Evolutionary conservation across 2,797 vertebrate species (phyloP), one percentile per base, ranked within the genome.

Genomic region (Myoxocephalus aenaeus): DNA sequence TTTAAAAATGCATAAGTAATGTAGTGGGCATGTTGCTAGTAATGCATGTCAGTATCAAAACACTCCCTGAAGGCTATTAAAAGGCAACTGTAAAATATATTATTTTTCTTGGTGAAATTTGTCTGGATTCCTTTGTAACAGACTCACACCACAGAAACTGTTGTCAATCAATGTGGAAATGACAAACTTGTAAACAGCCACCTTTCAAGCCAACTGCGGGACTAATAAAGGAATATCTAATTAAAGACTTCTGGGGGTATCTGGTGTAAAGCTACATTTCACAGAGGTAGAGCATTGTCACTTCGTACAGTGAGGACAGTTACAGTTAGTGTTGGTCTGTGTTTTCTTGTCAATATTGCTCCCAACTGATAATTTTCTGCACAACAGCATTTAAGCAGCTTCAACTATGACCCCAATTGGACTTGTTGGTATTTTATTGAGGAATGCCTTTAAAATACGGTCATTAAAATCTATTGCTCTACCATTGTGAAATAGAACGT

Each of bases 201-300:
- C 29, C 20, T 12, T 42, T 65, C 2, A 38, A 63, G 58, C 17
- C 32, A 32, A 32, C 2, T 32, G 32, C 32, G 32, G 32, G 32
- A 32, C 3, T 32, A 32, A 32, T 32, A 4, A 32, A 4, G 32
- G 32, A 32, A 32, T 32, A 32, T 32, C 32, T 15, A 22, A 66
- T 70, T 57, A 10, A 42, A 38, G 34, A 32, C 5, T 50, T 54
- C 64, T 54, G 40, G n/a, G 18, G 20, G 50, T 32, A 13, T 14
- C 79, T 77, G 61, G 67, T 2, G 54, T 50, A 13, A 75, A 79
- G 67, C 32, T 65, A 73, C 25, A 87, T 79, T 83, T 84, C 82
- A 81, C 76, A 7, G 61, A 69, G 50, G 65, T 36, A 62, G 75
- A 80, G 66, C 54, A 72, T 15, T 32, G 63, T 68, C 18, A 36